A percentile compares a stretch with the other conserved stretches of the same genome.
Conservation (phyloP, 2,888 invertebrate species). For the Troides helena region DNA sequence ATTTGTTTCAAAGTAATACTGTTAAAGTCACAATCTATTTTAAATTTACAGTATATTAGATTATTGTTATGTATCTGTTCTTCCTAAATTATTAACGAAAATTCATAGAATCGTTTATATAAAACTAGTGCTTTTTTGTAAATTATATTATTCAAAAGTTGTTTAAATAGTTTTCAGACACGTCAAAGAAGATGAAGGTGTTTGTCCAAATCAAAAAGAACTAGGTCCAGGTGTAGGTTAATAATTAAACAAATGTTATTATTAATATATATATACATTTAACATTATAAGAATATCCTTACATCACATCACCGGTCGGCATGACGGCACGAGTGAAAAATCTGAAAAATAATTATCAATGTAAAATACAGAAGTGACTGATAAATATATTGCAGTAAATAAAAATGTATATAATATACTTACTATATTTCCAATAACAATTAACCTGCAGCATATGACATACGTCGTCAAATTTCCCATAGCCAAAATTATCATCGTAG, state of each 20-base stretch:
- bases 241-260: constrained; percentile 10
- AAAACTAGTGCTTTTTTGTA: background rate
- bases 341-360: constrained; percentile 48
- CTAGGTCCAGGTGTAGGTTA: constrained; percentile 48
- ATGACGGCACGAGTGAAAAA: constrained; percentile 52
- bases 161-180: constrained; percentile 64
- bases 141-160: background rate
- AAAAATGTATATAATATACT: constrained; percentile 36
- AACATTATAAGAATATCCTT: background rate
- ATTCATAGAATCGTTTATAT: background rate
- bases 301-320: constrained; percentile 38
- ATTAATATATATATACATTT: background rate
- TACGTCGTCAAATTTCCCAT: constrained; percentile 57
- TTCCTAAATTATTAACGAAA: background rate
- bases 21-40: background rate
- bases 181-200: constrained; percentile 64
- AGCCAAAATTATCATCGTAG: constrained; percentile 58
- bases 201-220: constrained; percentile 63
- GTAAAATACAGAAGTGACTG: background rate
- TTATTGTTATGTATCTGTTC: background rate
- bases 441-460: constrained; percentile 65
- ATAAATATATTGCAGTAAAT: background rate
- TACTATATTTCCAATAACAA: constrained; percentile 64
- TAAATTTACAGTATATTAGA: background rate
- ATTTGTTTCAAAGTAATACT: background rate